Conservation (phyloP, 2,113 vertebrate species). For the Protomyctophum bolini region DNA sequence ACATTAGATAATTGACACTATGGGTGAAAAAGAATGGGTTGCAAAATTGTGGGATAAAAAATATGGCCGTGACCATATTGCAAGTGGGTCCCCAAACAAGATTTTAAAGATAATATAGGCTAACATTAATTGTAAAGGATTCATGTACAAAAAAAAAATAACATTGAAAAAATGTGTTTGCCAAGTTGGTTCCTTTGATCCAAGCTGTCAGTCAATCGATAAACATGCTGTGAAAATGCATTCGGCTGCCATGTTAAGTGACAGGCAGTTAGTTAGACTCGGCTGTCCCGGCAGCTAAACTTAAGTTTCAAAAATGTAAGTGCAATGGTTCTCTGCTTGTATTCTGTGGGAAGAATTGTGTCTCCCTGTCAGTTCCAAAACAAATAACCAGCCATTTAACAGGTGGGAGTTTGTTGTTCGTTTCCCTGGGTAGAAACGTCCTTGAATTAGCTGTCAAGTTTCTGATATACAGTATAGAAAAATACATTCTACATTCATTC, state of each 20-base stretch:
- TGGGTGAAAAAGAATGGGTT: no score
- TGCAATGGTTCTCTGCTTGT: conserved; percentile 4
- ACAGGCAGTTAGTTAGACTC: neutral
- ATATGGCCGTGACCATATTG: no score
- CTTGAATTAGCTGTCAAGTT: conserved; percentile 39
- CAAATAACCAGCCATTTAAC: conserved; percentile 45
- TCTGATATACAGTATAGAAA: conserved; percentile 18
- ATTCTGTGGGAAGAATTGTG: neutral
- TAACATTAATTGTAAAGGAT: no score
- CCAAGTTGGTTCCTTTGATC: no score
- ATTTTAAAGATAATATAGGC: no score
- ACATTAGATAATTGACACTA: no score
- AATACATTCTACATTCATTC: conserved; percentile 48
- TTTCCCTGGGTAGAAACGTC: conserved; percentile 37
- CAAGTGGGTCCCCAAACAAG: no score
- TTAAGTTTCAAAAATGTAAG: conserved; percentile 1
- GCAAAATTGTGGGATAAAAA: no score
- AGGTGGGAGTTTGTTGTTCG: conserved; percentile 46
- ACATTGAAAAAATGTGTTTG: no score
- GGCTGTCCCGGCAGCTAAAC: neutral
- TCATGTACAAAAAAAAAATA: no score
- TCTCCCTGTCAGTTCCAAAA: conserved; percentile 26
- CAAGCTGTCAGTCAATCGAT: no score
- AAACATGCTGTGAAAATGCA: no score
- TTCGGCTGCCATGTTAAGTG: neutral